Percentiles rank a stretch among this genome's conserved stretches.
These are phyloP conservation scores for Ooceraea biroi DNA, from an alignment of 1,140 invertebrate species.

Conservation along the genomic window DNA sequence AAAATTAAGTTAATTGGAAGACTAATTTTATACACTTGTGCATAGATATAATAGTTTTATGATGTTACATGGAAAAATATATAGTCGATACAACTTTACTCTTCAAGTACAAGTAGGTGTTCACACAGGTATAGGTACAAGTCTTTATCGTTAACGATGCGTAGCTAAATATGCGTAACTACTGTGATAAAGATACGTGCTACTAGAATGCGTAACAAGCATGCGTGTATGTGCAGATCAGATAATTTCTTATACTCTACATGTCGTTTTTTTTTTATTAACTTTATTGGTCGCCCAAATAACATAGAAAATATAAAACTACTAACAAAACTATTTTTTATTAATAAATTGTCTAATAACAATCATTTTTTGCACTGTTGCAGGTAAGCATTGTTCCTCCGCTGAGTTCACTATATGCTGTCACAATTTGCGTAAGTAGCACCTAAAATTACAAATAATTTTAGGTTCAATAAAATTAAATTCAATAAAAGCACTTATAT, in stretches of 20 bases:
- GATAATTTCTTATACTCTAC: slow-evolving; percentile 69
- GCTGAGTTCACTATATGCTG: neutral
- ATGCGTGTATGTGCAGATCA: slow-evolving; percentile 62
- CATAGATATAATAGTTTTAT: neutral
- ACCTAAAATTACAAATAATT: slow-evolving; percentile 4
- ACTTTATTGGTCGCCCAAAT: slow-evolving; percentile 67
- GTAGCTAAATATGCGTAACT: neutral
- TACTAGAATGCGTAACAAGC: slow-evolving; percentile 68
- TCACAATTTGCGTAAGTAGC: slow-evolving; percentile 30
- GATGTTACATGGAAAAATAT: neutral
- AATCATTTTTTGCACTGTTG: slow-evolving; percentile 73
- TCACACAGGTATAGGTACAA: slow-evolving; percentile 1
- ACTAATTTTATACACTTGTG: neutral
- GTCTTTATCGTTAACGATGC: slow-evolving; percentile 62
- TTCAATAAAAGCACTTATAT: too few species aligned
- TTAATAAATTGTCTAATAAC: neutral
- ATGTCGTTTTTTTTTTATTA: slow-evolving; percentile 65
- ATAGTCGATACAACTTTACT: neutral
- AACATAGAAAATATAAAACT: neutral
- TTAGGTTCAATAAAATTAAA: too few species aligned
- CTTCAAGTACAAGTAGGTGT: neutral
- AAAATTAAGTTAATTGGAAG: neutral
- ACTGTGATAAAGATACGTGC: slow-evolving; percentile 68
- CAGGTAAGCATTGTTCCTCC: slow-evolving; percentile 77
- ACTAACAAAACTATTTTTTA: neutral